Conservation (phyloP, 2,113 vertebrate species). For the Scalopus aquaticus region DNA sequence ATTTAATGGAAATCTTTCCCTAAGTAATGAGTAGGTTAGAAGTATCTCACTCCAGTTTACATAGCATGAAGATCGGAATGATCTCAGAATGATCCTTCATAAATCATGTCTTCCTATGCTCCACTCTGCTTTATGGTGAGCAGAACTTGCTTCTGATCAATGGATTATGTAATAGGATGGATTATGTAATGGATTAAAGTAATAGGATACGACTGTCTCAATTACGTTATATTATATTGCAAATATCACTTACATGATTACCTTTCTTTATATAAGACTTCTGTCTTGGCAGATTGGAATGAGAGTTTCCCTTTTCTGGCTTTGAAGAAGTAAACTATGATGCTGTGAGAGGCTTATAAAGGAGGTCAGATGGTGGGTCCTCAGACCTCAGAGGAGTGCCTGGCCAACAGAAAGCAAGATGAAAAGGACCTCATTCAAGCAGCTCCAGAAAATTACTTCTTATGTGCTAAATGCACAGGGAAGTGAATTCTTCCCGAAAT, state of each 20-base stretch:
- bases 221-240: not conserved
- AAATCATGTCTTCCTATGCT: not conserved
- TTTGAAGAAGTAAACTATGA: not conserved
- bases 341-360: not conserved
- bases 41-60: not conserved
- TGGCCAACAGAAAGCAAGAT: not conserved
- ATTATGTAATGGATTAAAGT: no score
- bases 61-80: not conserved
- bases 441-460: not conserved
- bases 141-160: not conserved
- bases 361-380: not conserved
- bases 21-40: not conserved
- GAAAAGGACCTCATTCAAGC: not conserved
- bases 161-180: no score
- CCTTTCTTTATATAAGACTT: not conserved
- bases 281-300: not conserved
- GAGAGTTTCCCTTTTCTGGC: not conserved
- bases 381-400: no score
- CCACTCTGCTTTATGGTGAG: not conserved
- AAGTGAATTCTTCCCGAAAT: not conserved
- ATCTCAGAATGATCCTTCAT: not conserved
- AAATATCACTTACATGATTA: not conserved
- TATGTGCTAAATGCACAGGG: not conserved
- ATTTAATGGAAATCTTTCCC: not conserved
- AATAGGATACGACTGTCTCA: not conserved